Percentiles rank a stretch among this genome's conserved stretches.
These are phyloP conservation scores for Drosophila niveifrons DNA, from an alignment of 2,888 invertebrate species.

Conservation along the genomic window DNA sequence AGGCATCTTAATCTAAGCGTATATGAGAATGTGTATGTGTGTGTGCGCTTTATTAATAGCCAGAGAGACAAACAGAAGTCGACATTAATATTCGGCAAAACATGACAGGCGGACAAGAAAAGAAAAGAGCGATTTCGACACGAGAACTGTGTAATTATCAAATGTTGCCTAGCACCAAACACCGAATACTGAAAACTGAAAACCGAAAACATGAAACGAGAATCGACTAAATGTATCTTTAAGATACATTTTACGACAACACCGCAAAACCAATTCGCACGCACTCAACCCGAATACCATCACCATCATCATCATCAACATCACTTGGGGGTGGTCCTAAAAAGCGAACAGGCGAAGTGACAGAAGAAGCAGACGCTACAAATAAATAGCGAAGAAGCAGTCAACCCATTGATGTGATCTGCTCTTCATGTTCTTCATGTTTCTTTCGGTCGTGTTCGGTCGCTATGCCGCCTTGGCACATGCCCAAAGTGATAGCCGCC, in stretches of 20 bases:
- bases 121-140: conserved; percentile 15
- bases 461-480: conserved; percentile 66
- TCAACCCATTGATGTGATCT: conserved; percentile 67
- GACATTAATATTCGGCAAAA: conserved; percentile 70
- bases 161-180: conserved; percentile 22
- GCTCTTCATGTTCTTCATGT: conserved; percentile 30
- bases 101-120: conserved; percentile 54
- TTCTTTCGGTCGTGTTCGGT: conserved; percentile 20
- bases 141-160: conserved; percentile 39
- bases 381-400: conserved; percentile 51
- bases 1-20: neutral
- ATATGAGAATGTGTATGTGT: neutral
- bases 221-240: conserved; percentile 20
- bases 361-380: conserved; percentile 30
- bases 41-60: conserved; percentile 62
- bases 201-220: neutral
- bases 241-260: conserved; percentile 36
- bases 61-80: conserved; percentile 26
- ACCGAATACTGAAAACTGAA: neutral
- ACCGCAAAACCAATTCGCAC: conserved; percentile 59
- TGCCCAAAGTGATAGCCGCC: conserved; percentile 60
- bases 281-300: conserved; percentile 51
- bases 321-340: conserved; percentile 71
- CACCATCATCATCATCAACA: conserved; percentile 2
- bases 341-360: neutral